These are phyloP conservation scores for Albula goreensis DNA, from an alignment of 2,113 vertebrate species.

Conservation along the genomic window DNA sequence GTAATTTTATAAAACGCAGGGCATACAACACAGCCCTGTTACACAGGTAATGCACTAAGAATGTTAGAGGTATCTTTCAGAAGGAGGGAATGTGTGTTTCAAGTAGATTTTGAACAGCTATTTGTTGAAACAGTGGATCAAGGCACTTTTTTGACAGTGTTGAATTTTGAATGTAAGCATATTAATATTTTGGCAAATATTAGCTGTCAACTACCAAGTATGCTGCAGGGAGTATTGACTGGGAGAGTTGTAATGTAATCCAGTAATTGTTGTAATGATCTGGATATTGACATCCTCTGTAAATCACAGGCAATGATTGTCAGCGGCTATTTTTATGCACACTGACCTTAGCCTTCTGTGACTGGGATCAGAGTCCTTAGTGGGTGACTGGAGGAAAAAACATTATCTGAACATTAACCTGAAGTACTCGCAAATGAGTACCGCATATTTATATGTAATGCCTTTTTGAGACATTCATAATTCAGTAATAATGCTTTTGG, in stretches of 20 bases:
- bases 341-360: constrained; percentile 50
- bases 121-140: constrained; percentile 8
- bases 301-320: constrained; percentile 67
- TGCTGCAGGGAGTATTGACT: constrained; percentile 46
- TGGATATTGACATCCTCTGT: constrained; percentile 66
- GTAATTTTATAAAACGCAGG: too few relatives aligned
- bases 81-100: not conserved
- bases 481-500: too few relatives aligned
- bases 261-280: constrained; percentile 51
- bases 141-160: constrained; percentile 35
- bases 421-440: too few relatives aligned
- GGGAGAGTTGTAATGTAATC: constrained; percentile 49
- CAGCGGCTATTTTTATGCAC: constrained; percentile 67
- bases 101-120: not conserved
- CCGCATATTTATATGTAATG: too few relatives aligned
- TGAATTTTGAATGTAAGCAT: constrained; percentile 28
- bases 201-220: constrained; percentile 50
- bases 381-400: constrained; percentile 34
- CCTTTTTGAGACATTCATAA: too few relatives aligned
- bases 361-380: constrained; percentile 52
- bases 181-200: constrained; percentile 23
- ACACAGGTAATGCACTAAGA: too few relatives aligned
- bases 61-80: not conserved
- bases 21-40: too few relatives aligned
- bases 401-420: not conserved